Percentiles rank a stretch among this genome's conserved stretches.
Evolutionary conservation across 1,140 invertebrate species (phyloP).

Genomic region (Chionoecetes opilio): DNA sequence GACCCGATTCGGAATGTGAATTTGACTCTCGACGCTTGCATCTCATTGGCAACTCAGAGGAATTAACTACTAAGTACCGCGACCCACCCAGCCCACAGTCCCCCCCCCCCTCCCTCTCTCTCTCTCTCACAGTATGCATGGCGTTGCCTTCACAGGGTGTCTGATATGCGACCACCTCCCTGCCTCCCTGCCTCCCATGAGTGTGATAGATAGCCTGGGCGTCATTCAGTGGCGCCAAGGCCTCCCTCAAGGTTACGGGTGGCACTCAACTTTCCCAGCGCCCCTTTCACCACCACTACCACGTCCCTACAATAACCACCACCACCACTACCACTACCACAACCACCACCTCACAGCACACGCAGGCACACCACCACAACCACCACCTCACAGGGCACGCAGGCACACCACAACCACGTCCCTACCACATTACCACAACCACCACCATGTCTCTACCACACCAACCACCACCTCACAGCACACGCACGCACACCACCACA

Average conservation of each 20-base stretch:
- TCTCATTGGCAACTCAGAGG: neutral
- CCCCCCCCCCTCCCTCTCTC: too few relatives aligned
- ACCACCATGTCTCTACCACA: too few relatives aligned
- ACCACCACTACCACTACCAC: neutral
- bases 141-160: too few relatives aligned
- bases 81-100: too few relatives aligned
- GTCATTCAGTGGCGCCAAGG: neutral
- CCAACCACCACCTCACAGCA: too few relatives aligned
- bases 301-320: neutral
- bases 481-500: too few relatives aligned
- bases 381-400: neutral
- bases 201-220: too few relatives aligned
- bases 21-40: neutral
- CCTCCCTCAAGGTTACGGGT: neutral
- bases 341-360: neutral
- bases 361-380: neutral
- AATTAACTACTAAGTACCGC: neutral
- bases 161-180: too few relatives aligned
- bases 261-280: neutral
- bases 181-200: neutral
- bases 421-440: too few relatives aligned
- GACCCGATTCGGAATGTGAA: neutral
- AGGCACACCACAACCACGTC: neutral
- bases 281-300: neutral
- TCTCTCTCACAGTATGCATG: too few relatives aligned